Percentiles rank a stretch among this genome's conserved stretches.
Conservation (phyloP, 2,888 invertebrate genomes). For the Pseudococcus longispinus region DNA sequence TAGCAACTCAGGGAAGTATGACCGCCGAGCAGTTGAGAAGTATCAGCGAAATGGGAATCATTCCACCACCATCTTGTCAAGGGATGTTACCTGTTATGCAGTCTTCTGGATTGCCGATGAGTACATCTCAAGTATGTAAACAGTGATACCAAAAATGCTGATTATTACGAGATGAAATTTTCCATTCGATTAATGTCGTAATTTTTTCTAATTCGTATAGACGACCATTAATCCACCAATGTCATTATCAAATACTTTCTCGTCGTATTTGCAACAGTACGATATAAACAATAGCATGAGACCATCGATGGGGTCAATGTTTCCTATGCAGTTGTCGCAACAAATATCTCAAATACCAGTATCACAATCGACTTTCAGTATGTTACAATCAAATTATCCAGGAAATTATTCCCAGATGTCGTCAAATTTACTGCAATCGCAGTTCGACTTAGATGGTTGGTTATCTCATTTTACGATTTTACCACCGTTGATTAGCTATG, state of each 20-base stretch:
- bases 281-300: conserved; percentile 23
- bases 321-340: conserved; percentile 41
- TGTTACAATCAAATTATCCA: conserved; percentile 41
- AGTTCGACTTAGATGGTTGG: conserved; percentile 46
- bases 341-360: conserved; percentile 32
- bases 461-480: background rate
- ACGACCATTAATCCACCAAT: conserved; percentile 31
- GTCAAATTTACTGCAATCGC: conserved; percentile 27
- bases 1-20: conserved; percentile 53
- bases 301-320: conserved; percentile 43
- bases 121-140: conserved; percentile 38
- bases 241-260: conserved; percentile 44
- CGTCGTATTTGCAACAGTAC: conserved; percentile 47
- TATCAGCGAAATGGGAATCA: conserved; percentile 52
- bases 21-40: conserved; percentile 42
- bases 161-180: background rate
- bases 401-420: conserved; percentile 33
- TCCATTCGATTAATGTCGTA: background rate
- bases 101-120: background rate
- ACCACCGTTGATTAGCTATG: background rate
- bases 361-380: conserved; percentile 45
- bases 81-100: conserved; percentile 19
- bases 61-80: conserved; percentile 43
- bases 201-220: background rate
- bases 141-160: background rate